Percentiles rank a stretch among this genome's conserved stretches.
Conservation (phyloP, 2,113 vertebrate species). For the Entomyzon cyanotis region DNA sequence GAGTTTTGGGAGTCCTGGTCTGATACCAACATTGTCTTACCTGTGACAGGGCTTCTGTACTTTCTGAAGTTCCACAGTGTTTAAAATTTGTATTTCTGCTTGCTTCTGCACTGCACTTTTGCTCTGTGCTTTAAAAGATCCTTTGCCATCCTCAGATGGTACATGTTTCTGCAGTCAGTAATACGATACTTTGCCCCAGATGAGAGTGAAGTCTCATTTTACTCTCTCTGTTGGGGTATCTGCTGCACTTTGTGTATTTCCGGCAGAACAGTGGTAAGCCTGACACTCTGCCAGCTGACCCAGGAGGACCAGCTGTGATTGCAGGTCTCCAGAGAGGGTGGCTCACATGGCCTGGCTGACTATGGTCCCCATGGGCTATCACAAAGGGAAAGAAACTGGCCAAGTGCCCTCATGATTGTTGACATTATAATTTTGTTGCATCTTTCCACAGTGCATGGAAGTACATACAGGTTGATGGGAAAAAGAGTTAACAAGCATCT, state of each 20-base stretch:
- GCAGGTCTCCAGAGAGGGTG: neutral
- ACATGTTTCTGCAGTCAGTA: neutral
- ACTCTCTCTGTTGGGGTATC: neutral
- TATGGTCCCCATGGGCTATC: neutral
- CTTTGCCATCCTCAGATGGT: rapidly evolving
- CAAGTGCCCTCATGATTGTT: neutral
- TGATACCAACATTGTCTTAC: neutral
- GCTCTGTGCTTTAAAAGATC: neutral
- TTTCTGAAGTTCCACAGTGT: neutral
- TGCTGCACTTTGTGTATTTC: neutral
- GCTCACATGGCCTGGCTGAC: rapidly evolving
- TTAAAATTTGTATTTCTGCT: neutral
- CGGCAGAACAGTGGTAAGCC: neutral
- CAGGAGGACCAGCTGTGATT: neutral
- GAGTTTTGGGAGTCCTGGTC: neutral
- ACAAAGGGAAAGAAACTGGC: neutral
- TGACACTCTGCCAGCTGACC: neutral
- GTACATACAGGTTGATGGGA: neutral
- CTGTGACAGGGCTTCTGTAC: neutral
- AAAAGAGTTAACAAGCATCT: neutral
- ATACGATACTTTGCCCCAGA: rapidly evolving
- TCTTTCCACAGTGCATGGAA: neutral
- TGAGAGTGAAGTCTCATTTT: neutral
- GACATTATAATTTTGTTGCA: neutral
- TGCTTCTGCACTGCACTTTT: neutral